Evolutionary conservation across 1,140 invertebrate genomes (phyloP).

Genomic region (Euschistus heros): DNA sequence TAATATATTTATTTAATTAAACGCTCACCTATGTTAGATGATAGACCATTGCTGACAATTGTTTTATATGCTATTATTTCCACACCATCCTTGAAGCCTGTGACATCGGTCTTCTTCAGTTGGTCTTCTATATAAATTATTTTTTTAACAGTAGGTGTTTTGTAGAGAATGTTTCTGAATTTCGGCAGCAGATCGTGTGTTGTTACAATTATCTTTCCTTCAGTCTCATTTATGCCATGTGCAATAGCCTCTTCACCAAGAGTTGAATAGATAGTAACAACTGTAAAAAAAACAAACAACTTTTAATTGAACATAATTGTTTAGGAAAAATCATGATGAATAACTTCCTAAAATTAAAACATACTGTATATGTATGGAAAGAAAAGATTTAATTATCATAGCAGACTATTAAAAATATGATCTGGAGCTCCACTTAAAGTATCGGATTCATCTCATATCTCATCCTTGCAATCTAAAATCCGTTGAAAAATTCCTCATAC

Average conservation of each 20-base stretch:
- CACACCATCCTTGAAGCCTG: conserved; percentile 55
- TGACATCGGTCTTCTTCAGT: conserved; percentile 53
- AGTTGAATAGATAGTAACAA: conserved; percentile 95
- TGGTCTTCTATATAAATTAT: conserved; percentile 86
- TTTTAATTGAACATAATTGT: too few relatives aligned
- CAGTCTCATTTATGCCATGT: conserved; percentile 93
- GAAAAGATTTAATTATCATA: too few relatives aligned
- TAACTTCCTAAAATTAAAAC: too few relatives aligned
- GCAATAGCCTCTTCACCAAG: conserved; percentile 91
- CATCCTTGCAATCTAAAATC: too few relatives aligned
- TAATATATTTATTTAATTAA: not conserved
- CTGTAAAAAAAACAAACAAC: conserved; percentile 38
- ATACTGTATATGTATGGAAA: too few relatives aligned
- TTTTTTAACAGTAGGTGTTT: conserved; percentile 58
- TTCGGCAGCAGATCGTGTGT: conserved; percentile 81
- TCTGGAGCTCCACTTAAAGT: too few relatives aligned
- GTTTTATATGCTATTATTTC: conserved; percentile 52
- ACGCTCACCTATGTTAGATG: conserved; percentile 36
- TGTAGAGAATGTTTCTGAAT: conserved; percentile 63
- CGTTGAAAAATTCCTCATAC: too few relatives aligned
- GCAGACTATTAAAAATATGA: too few relatives aligned
- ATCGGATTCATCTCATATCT: too few relatives aligned
- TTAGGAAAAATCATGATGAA: too few relatives aligned
- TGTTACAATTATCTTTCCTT: conserved; percentile 81
- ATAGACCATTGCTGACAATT: conserved; percentile 37